These are phyloP conservation scores for Lasaia peninsularis DNA, from an alignment of 1,140 invertebrate genomes.

Conservation along the genomic window DNA sequence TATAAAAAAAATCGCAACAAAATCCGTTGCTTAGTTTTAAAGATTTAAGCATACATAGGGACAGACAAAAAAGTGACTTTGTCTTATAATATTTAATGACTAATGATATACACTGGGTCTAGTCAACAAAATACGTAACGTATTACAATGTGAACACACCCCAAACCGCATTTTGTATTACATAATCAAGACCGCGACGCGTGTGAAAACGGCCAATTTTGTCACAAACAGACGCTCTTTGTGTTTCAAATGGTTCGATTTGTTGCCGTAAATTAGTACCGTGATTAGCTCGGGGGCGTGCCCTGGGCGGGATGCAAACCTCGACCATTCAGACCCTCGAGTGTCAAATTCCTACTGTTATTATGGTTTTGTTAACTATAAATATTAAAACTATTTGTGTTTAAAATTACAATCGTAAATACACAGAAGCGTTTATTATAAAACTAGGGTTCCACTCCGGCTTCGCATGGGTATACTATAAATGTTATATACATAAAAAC, in stretches of 20 bases:
- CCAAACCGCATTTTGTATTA: conserved; percentile 28
- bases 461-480: too few relatives aligned
- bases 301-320: background rate
- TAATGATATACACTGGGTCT: too few relatives aligned
- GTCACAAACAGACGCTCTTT: conserved; percentile 22
- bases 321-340: background rate
- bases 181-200: conserved; percentile 35
- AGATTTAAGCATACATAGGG: too few relatives aligned
- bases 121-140: conserved; percentile 13
- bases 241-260: conserved; percentile 29
- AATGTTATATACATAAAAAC: too few relatives aligned
- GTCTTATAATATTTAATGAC: too few relatives aligned
- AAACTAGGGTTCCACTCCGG: too few relatives aligned
- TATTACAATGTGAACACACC: conserved; percentile 30
- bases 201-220: conserved; percentile 63
- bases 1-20: too few relatives aligned
- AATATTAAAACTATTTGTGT: background rate
- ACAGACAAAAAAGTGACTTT: too few relatives aligned
- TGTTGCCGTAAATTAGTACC: conserved; percentile 31
- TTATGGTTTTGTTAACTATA: conserved; percentile 12
- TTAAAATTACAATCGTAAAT: background rate
- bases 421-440: too few relatives aligned
- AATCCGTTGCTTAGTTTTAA: too few relatives aligned
- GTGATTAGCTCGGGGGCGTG: conserved; percentile 26
- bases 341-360: conserved; percentile 12